Base-by-base conservation (phyloP, 2,113 vertebrate species). In the Picathartes gymnocephalus region DNA sequence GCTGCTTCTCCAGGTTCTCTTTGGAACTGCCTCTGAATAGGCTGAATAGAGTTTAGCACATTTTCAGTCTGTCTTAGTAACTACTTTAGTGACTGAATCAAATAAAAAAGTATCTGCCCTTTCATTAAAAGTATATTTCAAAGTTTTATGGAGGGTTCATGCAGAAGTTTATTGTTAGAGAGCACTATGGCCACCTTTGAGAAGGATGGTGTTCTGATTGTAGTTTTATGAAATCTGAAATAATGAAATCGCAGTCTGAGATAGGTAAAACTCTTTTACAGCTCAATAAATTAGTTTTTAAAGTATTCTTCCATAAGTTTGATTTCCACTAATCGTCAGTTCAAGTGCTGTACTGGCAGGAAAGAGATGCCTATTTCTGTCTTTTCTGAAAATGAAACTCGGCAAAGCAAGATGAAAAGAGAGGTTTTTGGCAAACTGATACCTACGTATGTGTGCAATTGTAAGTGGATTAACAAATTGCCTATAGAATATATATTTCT, bases 251-350 rank as follows among this genome's bases (percentile, higher is more conserved):
- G 6, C 33, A 54, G 15, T 65, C 94, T 42, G n/a, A 88, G 44
- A 18, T 79, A 93, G 93, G 70, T 90, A 72, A 90, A 95, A 77
- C 2, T 21, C 53, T 87, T 77, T 93, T 86, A 94, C 69, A 97
- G 65, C 91, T 90, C 71, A 96, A 50, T 94, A 92, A 82, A 93
- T 95, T 87, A 93, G 15, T 88, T 93, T 95, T 95, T 47, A 15
- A 94, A 89, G 50, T 80, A 71, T 88, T 95, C 79, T 94, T 97
- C 56, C 35, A 14, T 93, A 90, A 71, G 25, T 95, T 95, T 95
- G 86, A 73, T 53, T 69, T 94, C 91, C 33, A 58, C 80, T 94
- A 88, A 96, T 95, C 13, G 50, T 83, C 72, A 90, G 57, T 48
- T 74, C 12, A 90, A 88, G 64, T 95, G 69, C 50, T 20, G 1